phyloP scores from a whole-genome alignment of 2,113 vertebrate genomes.

The Cyanistes caeruleus region DNA sequence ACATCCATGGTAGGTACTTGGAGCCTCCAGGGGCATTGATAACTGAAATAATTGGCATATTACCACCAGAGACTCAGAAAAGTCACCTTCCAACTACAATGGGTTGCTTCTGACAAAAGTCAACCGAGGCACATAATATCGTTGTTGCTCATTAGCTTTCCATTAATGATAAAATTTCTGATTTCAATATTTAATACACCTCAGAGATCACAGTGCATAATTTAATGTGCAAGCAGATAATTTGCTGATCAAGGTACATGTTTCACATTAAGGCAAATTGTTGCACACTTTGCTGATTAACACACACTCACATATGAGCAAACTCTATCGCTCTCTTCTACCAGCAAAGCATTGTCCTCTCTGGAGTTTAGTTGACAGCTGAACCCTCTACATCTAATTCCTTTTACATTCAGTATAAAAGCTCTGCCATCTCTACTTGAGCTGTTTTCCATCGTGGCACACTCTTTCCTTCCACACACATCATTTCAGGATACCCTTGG shows the following conservation, averaged over 20 bases:
- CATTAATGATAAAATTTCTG: not conserved
- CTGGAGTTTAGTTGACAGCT: not conserved
- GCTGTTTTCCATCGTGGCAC: not conserved
- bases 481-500: not conserved
- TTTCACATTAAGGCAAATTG: conserved; percentile 10
- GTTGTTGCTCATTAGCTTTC: conserved; percentile 35
- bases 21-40: not conserved
- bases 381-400: not conserved
- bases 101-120: not conserved
- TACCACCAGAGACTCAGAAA: not conserved
- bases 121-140: not conserved
- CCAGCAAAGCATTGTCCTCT: not conserved
- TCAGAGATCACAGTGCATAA: conserved; percentile 41
- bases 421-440: not conserved
- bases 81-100: conserved; percentile 55
- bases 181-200: conserved; percentile 43
- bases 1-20: not conserved
- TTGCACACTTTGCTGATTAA: conserved; percentile 23
- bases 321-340: rapidly evolving
- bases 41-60: conserved; percentile 20
- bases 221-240: conserved; percentile 47
- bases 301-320: not conserved
- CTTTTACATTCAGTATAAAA: not conserved
- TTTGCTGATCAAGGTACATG: conserved; percentile 41
- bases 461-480: not conserved